A percentile compares a stretch with the other conserved stretches of the same genome.
Conservation (phyloP, 2,888 invertebrate genomes). For the Alsophila aescularia region DNA sequence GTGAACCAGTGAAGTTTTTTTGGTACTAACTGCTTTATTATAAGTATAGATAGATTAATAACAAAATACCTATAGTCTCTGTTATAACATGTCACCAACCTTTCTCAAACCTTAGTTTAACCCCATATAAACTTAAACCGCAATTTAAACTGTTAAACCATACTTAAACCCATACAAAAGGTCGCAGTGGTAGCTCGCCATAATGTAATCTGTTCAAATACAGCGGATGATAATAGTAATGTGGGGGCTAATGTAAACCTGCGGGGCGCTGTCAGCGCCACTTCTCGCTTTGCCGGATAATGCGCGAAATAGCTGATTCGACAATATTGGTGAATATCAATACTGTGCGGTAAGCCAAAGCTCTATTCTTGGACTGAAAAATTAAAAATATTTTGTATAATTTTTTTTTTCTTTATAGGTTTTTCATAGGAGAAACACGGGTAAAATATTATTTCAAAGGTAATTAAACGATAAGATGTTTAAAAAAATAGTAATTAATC, state of each 20-base stretch:
- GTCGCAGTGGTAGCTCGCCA: constrained; percentile 9
- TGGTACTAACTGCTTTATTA: too few relatives aligned
- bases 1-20: too few relatives aligned
- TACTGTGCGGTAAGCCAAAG: background rate
- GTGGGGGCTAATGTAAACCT: constrained; percentile 45
- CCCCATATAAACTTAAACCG: constrained; percentile 5
- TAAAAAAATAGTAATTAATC: too few relatives aligned
- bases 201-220: constrained; percentile 38
- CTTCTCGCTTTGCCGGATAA: constrained; percentile 13
- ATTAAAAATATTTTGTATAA: too few relatives aligned
- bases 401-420: too few relatives aligned
- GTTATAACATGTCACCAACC: background rate
- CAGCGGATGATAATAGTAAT: constrained; percentile 42
- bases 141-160: constrained; percentile 9
- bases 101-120: background rate
- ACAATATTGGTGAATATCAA: background rate
- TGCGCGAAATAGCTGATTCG: constrained; percentile 27
- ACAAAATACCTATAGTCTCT: too few relatives aligned
- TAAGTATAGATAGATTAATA: too few relatives aligned
- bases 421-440: too few relatives aligned
- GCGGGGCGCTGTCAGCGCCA: constrained; percentile 49
- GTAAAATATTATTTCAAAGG: too few relatives aligned
- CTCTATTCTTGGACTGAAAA: too few relatives aligned
- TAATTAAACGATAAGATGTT: too few relatives aligned
- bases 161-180: constrained; percentile 9